Evolutionary conservation across 2,888 invertebrate species (phyloP), one percentile per base, ranked within the genome.

Genomic region (Parapristionchus giblindavisi): DNA sequence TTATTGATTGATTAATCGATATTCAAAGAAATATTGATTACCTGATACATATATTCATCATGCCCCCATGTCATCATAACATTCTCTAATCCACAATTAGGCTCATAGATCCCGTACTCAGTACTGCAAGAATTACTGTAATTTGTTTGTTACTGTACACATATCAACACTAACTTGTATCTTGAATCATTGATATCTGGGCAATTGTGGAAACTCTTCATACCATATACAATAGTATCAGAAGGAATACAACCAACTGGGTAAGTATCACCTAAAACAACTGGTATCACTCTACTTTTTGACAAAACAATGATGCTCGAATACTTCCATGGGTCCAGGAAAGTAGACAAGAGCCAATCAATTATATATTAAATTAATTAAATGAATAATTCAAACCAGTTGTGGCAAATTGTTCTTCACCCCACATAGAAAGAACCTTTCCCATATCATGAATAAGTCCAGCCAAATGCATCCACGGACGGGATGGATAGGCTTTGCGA

Each of bases 31-130:
- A 6, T 54, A 54, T 27, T 6, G 27, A 32, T 29, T 54, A 85
- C 86, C 72, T 83, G 91, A 90, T 94, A 96, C 85, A 96, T 90
- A 88, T 95, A 96, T 89, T 96, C 96, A 89, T 98, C 98, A 89
- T 98, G 98, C 0, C 97, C 97, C 97, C 97, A 98, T 0, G 96
- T 95, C 92, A 98, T 93, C 73, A 92, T 88, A 24, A 98, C 89
- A 77, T 95, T 93, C 68, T 93, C 92, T 61, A 98, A 88, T 0
- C 98, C 97, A 88, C 96, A 96, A 77, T 93, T 91, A 0, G 93
- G 92, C 80, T 92, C 81, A 90, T 98, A 98, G 86, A 97, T 94
- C 77, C 97, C 96, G 87, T 91, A 92, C 87, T 93, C 92, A 0
- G 95, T 93, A 89, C 94, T 94, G 88, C 65, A 90, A 90, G 78